Percentiles rank a stretch among this genome's conserved stretches.
phyloP scores from a whole-genome alignment of 2,797 vertebrate genomes.

The Neosalanx taihuensis region DNA sequence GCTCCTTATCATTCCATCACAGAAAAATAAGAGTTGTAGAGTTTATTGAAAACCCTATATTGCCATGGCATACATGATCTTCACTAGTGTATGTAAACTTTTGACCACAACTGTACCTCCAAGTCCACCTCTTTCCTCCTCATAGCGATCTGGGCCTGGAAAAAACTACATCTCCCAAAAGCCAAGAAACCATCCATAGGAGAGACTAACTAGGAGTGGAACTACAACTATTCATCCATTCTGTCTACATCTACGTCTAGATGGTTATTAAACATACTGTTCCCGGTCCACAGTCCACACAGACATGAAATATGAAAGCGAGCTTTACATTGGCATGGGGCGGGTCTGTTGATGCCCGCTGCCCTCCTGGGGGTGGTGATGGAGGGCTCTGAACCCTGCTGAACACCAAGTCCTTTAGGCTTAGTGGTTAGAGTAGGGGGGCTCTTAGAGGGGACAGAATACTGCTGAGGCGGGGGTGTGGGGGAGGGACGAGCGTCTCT shows the following conservation, averaged over 20 bases:
- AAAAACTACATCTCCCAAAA: conserved; percentile 27
- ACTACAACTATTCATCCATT: conserved; percentile 12
- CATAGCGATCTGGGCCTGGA: conserved; percentile 9
- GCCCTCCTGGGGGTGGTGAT: conserved; percentile 25
- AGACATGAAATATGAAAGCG: conserved; percentile 72
- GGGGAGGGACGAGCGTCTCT: conserved; percentile 31
- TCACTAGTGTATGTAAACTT: too few species aligned
- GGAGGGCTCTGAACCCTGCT: conserved; percentile 31
- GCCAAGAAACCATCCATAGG: conserved; percentile 35
- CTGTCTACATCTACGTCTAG: conserved; percentile 72
- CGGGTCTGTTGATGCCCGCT: conserved; percentile 32
- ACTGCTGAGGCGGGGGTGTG: conserved; percentile 1
- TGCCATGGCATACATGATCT: too few species aligned
- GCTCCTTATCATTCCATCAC: too few species aligned
- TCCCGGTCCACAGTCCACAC: conserved; percentile 74
- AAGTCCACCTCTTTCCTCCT: conserved; percentile 9
- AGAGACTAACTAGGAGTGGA: background rate
- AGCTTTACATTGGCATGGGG: conserved; percentile 71
- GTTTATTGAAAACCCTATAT: too few species aligned
- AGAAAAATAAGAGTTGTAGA: too few species aligned
- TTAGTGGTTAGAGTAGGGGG: conserved; percentile 32
- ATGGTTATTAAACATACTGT: conserved; percentile 77
- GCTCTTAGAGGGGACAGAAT: conserved; percentile 43
- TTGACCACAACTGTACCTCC: too few species aligned
- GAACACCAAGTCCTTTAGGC: conserved; percentile 28